Base-by-base conservation (phyloP, 2,888 invertebrate genomes). In the Carterocephalus palaemon region DNA sequence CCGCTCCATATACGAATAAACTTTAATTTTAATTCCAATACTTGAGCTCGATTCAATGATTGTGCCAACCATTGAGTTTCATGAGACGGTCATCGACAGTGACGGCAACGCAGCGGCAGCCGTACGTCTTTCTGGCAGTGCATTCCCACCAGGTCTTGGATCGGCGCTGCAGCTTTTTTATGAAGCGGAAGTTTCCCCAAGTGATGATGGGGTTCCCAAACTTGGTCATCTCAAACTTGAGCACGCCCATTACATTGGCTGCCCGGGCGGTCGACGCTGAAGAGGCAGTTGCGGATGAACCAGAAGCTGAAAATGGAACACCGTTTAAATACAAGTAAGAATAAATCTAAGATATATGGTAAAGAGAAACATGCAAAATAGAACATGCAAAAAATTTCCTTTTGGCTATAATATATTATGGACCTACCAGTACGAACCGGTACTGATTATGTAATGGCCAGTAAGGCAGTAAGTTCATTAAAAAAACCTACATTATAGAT, bases 91-190 rank as follows among this genome's bases (percentile, higher is more conserved):
- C 68, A 13, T 79, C 67, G 2, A 74, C 64, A 3, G 84, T 84
- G 46, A 81, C 80, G 3, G 75, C 75, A 3, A 79, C 64, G 47
- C 83, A 83, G 2, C 72, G 68, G 52, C 84, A 85, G 0, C 72
- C 70, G 7, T 49, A 53, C 6, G 54, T 66, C 67, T 79, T 83
- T 52, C 78, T 69, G 1, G 72, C 70, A 0, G 70, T 69, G 32
- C 84, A 84, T 59, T 82, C 82, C 84, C 83, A 84, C 80, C 82
- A 83, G 9, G 80, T 79, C 60, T 82, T 83, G 17, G 61, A 43
- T 7, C 70, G 64, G 0, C 83, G 64, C 4, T 62, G 55, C 47
- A 83, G 49, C 54, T 83, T 83, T 58, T 80, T 83, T 8, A 70
- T 67, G 41, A 83, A 83, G 20, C 78, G 66, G 49, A 82, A 80